Conservation (phyloP, 2,797 vertebrate species). For the Tokudaia tokunoshimensis region DNA sequence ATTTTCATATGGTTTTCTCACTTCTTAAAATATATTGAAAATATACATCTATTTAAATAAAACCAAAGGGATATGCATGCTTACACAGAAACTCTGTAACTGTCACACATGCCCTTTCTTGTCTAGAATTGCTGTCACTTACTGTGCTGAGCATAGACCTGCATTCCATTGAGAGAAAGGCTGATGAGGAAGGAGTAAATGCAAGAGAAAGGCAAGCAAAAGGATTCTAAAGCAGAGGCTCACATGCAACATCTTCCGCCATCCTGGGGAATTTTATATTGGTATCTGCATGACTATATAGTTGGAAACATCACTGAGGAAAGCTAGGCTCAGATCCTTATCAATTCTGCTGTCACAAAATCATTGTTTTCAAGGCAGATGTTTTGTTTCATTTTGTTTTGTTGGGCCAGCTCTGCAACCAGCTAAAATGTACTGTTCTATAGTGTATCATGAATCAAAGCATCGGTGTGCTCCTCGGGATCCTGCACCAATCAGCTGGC, state of each 20-base stretch:
- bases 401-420: background rate
- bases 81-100: conserved; percentile 43
- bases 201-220: background rate
- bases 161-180: background rate
- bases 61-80: background rate
- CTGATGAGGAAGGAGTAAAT: background rate
- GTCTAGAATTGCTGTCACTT: background rate
- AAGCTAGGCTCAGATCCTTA: background rate
- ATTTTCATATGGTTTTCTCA: conserved; percentile 29
- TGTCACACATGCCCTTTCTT: background rate
- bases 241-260: background rate
- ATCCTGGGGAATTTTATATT: background rate
- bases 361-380: background rate
- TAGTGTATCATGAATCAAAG: accelerated
- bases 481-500: background rate
- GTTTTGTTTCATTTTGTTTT: background rate
- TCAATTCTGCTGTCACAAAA: background rate
- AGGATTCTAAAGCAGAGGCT: background rate
- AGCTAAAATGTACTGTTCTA: background rate
- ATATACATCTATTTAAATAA: background rate
- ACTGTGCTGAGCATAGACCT: background rate
- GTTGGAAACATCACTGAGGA: background rate
- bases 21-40: conserved; percentile 41
- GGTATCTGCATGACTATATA: background rate
- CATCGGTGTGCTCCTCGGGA: background rate